Evolutionary conservation across 2,888 invertebrate genomes (phyloP).

Genomic region (Cheilosia soror): DNA sequence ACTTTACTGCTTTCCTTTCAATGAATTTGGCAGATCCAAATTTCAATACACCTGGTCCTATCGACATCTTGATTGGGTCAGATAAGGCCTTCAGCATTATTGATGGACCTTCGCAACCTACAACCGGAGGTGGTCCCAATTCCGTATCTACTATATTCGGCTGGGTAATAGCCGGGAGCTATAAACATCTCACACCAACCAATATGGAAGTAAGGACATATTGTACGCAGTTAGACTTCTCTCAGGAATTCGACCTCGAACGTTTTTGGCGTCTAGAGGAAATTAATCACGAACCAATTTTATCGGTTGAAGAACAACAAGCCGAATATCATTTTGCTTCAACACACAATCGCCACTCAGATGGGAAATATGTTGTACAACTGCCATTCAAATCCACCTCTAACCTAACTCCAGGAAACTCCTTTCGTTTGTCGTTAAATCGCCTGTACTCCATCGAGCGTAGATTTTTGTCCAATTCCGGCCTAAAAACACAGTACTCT

Average conservation of each 20-base stretch:
- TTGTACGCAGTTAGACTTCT: constrained; percentile 3
- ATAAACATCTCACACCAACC: neutral
- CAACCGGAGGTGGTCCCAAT: neutral
- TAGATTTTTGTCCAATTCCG: constrained; percentile 12
- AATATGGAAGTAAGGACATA: neutral
- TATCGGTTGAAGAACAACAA: constrained; percentile 8
- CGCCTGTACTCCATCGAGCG: constrained; percentile 19
- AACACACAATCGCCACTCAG: constrained; percentile 7
- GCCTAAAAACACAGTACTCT: constrained; percentile 6
- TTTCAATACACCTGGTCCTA: constrained; percentile 4
- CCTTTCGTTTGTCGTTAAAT: neutral
- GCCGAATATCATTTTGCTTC: constrained; percentile 21
- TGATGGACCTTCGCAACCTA: neutral
- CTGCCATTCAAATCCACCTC: constrained; percentile 5
- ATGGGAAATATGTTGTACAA: constrained; percentile 29
- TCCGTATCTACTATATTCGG: constrained; percentile 10
- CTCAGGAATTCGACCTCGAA: constrained; percentile 1
- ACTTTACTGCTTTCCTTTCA: neutral
- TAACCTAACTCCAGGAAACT: neutral
- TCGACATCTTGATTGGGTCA: constrained; percentile 19
- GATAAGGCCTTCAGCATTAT: constrained; percentile 24
- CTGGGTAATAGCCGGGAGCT: constrained; percentile 14
- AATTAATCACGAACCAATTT: constrained; percentile 1
- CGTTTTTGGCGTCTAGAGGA: constrained; percentile 6
- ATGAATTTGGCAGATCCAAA: constrained; percentile 21